Evolutionary conservation across 2,113 vertebrate species (phyloP).

Genomic region (Xenopus laevis): DNA sequence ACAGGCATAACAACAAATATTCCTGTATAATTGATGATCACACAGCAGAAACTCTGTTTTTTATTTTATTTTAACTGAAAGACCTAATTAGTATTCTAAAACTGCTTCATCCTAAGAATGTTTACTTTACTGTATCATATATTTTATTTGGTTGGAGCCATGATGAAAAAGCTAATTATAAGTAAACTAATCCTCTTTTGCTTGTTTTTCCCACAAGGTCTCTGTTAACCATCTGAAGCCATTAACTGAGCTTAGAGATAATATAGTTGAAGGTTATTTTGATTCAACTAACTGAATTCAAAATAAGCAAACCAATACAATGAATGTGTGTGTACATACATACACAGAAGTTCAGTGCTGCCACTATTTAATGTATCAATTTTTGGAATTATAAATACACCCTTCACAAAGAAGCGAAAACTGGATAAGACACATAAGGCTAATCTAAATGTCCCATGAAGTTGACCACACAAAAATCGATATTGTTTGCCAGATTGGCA

Average conservation of each 20-base stretch:
- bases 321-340: not conserved
- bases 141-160: slow-evolving; percentile 25
- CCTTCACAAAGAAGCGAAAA: too few relatives aligned
- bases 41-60: too few relatives aligned
- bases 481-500: too few relatives aligned
- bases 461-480: too few relatives aligned
- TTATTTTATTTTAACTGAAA: slow-evolving; percentile 9
- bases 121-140: slow-evolving; percentile 34
- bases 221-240: slow-evolving; percentile 35
- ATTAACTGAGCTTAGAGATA: slow-evolving; percentile 41
- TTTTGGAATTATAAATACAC: too few relatives aligned
- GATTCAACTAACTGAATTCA: not conserved
- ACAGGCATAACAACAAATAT: too few relatives aligned
- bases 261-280: slow-evolving; percentile 34
- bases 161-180: slow-evolving; percentile 40
- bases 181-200: slow-evolving; percentile 29
- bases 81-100: slow-evolving; percentile 4
- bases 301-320: not conserved
- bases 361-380: too few relatives aligned
- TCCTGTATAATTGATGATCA: too few relatives aligned
- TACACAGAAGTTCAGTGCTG: too few relatives aligned
- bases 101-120: not conserved
- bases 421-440: too few relatives aligned
- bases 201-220: slow-evolving; percentile 35
- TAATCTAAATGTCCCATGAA: too few relatives aligned